A percentile compares a stretch with the other conserved stretches of the same genome.
phyloP scores from a whole-genome alignment of 2,888 invertebrate species.

The Melangyna quadrimaculata region DNA sequence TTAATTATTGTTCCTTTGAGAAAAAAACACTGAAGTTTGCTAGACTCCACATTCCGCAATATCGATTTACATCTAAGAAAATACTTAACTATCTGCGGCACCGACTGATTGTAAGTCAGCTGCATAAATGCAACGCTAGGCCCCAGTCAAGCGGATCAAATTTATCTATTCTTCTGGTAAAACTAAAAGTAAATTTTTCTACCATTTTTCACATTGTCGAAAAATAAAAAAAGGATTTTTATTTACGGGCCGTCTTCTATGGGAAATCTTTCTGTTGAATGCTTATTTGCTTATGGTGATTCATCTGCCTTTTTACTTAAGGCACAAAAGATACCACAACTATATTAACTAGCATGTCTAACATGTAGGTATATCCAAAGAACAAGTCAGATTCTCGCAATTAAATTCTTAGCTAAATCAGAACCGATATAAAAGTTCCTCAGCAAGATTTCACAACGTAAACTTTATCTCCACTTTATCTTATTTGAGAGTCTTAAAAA shows the following conservation, averaged over 20 bases:
- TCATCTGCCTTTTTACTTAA: background rate
- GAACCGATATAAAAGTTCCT: background rate
- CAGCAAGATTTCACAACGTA: constrained; percentile 30
- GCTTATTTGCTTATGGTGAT: background rate
- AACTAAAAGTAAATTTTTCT: background rate
- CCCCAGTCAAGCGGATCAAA: background rate
- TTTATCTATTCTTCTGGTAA: background rate
- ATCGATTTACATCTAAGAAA: background rate
- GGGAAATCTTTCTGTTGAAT: background rate
- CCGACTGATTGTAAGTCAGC: background rate
- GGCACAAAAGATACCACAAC: background rate
- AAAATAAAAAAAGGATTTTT: background rate
- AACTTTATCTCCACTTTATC: constrained; percentile 1
- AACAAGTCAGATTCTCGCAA: background rate
- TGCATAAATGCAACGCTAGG: background rate
- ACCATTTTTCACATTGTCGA: background rate
- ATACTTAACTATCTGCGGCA: background rate
- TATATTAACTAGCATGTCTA: background rate
- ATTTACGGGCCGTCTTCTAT: background rate
- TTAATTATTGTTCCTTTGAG: background rate
- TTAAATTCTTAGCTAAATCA: background rate
- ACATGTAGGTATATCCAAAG: too few relatives aligned
- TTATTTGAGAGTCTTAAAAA: background rate
- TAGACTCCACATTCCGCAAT: background rate
- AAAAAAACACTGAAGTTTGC: background rate